These are phyloP conservation scores for Cebidichthys violaceus DNA, from an alignment of 2,113 vertebrate genomes.

Conservation along the genomic window DNA sequence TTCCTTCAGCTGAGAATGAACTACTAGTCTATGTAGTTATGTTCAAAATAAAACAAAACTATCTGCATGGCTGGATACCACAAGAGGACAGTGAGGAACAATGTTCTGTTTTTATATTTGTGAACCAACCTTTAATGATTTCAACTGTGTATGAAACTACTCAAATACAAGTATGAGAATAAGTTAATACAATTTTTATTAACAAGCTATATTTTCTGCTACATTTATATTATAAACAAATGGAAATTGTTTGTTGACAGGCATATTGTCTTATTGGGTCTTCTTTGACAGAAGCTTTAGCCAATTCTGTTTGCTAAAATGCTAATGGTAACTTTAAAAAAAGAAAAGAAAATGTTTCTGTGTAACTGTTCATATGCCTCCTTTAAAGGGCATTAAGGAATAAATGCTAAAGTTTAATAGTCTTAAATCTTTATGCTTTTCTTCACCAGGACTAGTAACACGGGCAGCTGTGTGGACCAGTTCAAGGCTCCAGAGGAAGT, in stretches of 20 bases:
- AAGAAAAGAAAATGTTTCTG: too few relatives aligned
- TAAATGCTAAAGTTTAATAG: not conserved
- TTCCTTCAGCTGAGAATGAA: not conserved
- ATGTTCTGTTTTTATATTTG: not conserved
- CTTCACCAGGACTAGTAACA: slow-evolving; percentile 34
- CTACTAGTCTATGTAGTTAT: not conserved
- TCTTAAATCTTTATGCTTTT: not conserved
- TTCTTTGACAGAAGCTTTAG: not conserved
- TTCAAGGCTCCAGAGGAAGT: slow-evolving; percentile 69
- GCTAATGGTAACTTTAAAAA: not conserved
- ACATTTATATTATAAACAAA: not conserved
- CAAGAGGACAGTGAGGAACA: not conserved
- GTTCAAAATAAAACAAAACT: not conserved
- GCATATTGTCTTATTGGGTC: not conserved
- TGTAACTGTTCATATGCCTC: not conserved
- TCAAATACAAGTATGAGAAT: not conserved
- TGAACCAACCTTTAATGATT: not conserved
- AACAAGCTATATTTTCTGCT: not conserved
- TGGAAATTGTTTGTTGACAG: not conserved
- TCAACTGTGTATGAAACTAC: not conserved
- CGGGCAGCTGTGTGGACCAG: slow-evolving; percentile 51
- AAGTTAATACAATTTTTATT: not conserved
- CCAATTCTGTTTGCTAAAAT: not conserved
- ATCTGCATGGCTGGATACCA: not conserved
- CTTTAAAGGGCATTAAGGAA: not conserved